Base-by-base conservation (phyloP, 2,888 invertebrate genomes). In the Pammene fasciana region DNA sequence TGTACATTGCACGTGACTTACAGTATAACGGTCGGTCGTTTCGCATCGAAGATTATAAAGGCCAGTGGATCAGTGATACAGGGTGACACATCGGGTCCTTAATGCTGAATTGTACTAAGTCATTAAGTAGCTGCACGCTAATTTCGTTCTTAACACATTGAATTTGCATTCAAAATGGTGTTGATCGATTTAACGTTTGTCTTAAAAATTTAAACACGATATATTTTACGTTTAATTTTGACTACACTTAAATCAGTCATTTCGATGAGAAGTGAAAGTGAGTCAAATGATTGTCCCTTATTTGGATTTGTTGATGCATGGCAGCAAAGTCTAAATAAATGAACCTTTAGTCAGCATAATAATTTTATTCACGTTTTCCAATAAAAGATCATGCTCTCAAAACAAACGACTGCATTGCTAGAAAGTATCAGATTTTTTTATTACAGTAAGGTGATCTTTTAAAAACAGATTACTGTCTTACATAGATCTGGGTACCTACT, bases 41-140 rank as follows among this genome's bases (percentile, higher is more conserved):
- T 77, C 78, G 81, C 78, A 68, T 71, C 74, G 73, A 43, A 74
- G 78, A 72, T 59, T 74, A 81, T 77, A 70, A 75, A 82, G 83
- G 84, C 74, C 80, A 73, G 68, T 73, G 65, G 67, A 72, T 60
- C 59, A 65, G 60, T 71, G 59, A 81, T 80, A 81, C 75, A 78
- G 79, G 76, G 80, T 83, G 82, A 78, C 77, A 80, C 78, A 78
- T 77, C 52, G 38, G 1, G 5, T 7, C n/a, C 4, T 14, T 41
- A 52, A 6, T n/a, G 13, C 52, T 26, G 26, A 62, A 41, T 38
- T 48, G 62, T 10, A 52, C 26, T 5, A 62, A 52, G 41, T 48
- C 16, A 26, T 13, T 26, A n/a, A 18, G 2, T 9, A n/a, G 9
- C 41, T 26, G 14, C 41, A 62, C 18, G 9, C 8, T 1, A 62